A percentile compares a stretch with the other conserved stretches of the same genome.
Conservation (phyloP, 2,888 invertebrate genomes). For the Tachina lurida region DNA sequence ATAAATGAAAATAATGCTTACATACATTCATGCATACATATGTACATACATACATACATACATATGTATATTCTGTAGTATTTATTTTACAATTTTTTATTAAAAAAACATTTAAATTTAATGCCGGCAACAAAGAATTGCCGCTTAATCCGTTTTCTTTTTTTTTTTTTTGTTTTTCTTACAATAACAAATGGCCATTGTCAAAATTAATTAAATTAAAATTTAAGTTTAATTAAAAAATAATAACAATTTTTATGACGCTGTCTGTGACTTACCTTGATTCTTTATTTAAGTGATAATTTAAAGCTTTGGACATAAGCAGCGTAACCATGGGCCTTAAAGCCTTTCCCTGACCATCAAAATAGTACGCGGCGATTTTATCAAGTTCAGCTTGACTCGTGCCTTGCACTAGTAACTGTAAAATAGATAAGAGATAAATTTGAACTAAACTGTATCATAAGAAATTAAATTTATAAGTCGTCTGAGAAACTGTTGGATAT, state of each 20-base stretch:
- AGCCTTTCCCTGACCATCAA: constrained; percentile 99
- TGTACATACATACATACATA: not conserved
- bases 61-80: not conserved
- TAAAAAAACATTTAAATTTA: not conserved
- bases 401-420: constrained; percentile 86
- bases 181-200: not conserved
- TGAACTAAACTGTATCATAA: not conserved
- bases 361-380: constrained; percentile 97
- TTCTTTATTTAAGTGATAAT: constrained; percentile 93
- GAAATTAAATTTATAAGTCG: not conserved
- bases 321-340: constrained; percentile 97
- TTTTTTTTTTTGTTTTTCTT: not conserved
- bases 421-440: constrained; percentile 27
- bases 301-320: constrained; percentile 96
- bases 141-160: not conserved
- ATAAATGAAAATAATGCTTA: constrained; percentile 2
- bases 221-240: not conserved
- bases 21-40: not conserved
- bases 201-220: not conserved
- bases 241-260: not conserved
- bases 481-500: too few species aligned
- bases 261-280: constrained; percentile 86
- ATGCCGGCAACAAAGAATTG: not conserved
- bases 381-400: constrained; percentile 93
- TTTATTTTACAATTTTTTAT: not conserved